Evolutionary conservation across 2,888 invertebrate species (phyloP).

Genomic region (Drosophila stalkeri): DNA sequence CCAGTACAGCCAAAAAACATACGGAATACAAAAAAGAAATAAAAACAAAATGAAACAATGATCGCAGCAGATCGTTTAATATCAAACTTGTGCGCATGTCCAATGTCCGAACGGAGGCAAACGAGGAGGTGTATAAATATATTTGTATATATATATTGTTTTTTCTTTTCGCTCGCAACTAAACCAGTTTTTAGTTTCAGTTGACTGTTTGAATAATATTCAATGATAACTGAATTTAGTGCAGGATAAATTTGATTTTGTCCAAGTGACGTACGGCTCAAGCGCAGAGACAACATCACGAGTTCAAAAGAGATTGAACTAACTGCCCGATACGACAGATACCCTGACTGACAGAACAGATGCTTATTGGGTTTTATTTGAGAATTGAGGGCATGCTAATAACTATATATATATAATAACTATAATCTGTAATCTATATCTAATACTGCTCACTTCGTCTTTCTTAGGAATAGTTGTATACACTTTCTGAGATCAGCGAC

Average conservation of each 20-base stretch:
- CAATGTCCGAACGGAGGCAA: conserved; percentile 29
- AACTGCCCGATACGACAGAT: neutral
- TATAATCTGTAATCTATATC: too few relatives aligned
- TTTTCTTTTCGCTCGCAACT: conserved; percentile 19
- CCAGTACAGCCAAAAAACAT: conserved; percentile 42
- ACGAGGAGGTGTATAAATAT: conserved; percentile 50
- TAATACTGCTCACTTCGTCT: neutral
- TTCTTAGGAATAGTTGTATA: neutral
- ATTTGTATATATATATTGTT: neutral
- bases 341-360: neutral
- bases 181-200: conserved; percentile 59
- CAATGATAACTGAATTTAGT: conserved; percentile 52
- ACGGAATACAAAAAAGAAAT: neutral
- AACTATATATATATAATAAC: neutral
- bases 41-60: conserved; percentile 46
- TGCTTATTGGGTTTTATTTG: neutral
- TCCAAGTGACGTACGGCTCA: conserved; percentile 4
- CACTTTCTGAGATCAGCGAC: too few relatives aligned
- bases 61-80: conserved; percentile 54
- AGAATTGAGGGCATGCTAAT: too few relatives aligned
- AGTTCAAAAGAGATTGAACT: neutral
- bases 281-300: conserved; percentile 5
- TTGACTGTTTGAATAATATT: conserved; percentile 44
- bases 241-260: conserved; percentile 37
- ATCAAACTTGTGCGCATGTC: conserved; percentile 26